Evolutionary conservation across 2,113 vertebrate species (phyloP), one percentile per base, ranked within the genome.

Genomic region (Phainopepla nitens): DNA sequence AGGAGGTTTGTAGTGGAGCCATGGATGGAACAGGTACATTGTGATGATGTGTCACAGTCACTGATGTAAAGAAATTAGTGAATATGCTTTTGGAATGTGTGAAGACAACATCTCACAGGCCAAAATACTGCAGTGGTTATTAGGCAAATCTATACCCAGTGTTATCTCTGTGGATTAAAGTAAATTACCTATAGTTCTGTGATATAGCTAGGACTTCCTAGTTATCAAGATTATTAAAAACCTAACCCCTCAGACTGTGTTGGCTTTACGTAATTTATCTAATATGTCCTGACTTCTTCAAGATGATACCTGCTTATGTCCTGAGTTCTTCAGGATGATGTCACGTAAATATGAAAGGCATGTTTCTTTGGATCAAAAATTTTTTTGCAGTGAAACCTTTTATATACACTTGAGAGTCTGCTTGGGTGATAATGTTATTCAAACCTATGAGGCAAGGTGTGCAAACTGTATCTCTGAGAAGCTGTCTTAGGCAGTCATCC

Each of bases 401-500:
- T 80, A 11, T 42, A 25, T 62, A 18, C 10, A 15, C 16, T 57
- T 57, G n/a, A 27, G 41, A 47, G 23, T 66, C 42, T 86, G 10
- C 51, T 53, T 83, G 62, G 27, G 20, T 36, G 49, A 70, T 58
- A 47, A 16, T 15, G 7, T 83, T 62, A 60, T 62, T 78, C 72
- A 83, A 14, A 86, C 8, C 22, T n/a, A 75, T 13, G 33, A 70
- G 56, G 18, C 20, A 36, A 75, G 49, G 20, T 90, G 20, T 90
- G 35, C 29, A 66, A 53, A 49, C 44, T 31, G 10, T 42, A 16
- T 69, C 49, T 72, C 57, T 56, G 36, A 81, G 84, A 85, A 88
- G 21, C 70, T 95, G 69, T 79, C 77, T 45, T 76, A 79, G 68
- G 75, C 89, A 89, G 72, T 78, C 76, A 94, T 98, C 96, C 89